Evolutionary conservation across 2,113 vertebrate genomes (phyloP).

Genomic region (Solea senegalensis): DNA sequence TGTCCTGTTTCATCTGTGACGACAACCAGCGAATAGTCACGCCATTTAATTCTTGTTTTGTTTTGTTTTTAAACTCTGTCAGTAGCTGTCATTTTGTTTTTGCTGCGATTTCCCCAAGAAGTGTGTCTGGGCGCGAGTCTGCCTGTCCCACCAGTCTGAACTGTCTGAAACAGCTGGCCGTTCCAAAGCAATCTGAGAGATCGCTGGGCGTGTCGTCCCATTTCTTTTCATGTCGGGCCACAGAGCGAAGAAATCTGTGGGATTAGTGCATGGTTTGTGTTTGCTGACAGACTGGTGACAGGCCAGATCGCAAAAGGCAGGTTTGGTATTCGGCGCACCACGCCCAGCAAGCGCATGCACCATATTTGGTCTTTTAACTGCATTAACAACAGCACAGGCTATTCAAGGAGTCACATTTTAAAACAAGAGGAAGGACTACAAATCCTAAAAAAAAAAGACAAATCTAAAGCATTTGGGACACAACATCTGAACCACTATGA

Average conservation of each 20-base stretch:
- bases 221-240: constrained; percentile 52
- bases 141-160: constrained; percentile 19
- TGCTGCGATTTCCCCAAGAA: neutral
- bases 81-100: constrained; percentile 2
- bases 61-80: neutral
- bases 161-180: constrained; percentile 51
- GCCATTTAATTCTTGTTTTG: neutral
- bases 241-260: constrained; percentile 62
- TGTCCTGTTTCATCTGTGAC: neutral
- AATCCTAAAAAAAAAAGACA: neutral
- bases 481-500: too few relatives aligned
- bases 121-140: neutral
- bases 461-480: neutral
- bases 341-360: constrained; percentile 22
- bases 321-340: constrained; percentile 35
- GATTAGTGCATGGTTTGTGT: constrained; percentile 54
- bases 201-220: constrained; percentile 51
- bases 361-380: constrained; percentile 29
- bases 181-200: constrained; percentile 54
- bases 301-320: constrained; percentile 40
- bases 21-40: neutral
- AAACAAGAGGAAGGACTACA: constrained; percentile 3
- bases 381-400: constrained; percentile 3
- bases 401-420: constrained; percentile 6
- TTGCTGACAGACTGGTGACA: constrained; percentile 52